Evolutionary conservation across 2,888 invertebrate species (phyloP), one percentile per base, ranked within the genome.

Genomic region (Acronicta psi): DNA sequence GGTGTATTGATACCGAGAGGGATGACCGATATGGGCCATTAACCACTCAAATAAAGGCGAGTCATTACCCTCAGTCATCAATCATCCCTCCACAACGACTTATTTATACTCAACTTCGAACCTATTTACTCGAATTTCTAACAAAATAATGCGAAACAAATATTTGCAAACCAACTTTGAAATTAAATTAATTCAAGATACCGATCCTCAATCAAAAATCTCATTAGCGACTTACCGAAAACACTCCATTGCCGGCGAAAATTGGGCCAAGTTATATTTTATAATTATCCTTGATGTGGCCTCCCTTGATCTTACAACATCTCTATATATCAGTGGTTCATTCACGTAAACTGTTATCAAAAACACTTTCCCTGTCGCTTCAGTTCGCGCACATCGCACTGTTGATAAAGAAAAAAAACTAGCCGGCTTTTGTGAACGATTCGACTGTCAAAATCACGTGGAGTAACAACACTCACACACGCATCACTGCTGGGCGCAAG

Each of bases 371-470:
- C 73, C 84, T 78, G 71, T 79, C 76, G 75, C 73, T 59, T 79
- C 73, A 82, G 72, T 69, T 59, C 75, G 59, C 75, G 67, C 78
- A 80, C 84, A 84, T 84, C 67, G 71, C 83, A 82, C 84, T 77
- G 79, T 77, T 78, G 79, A 78, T 77, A 79, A 81, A 80, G 78
- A 82, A 78, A 58, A 68, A 77, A 74, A 81, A 80, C 75, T 67
- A 79, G 74, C 89, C 88, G 89, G 89, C 85, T 85, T 85, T 83
- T 81, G 74, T 62, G 73, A 75, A 67, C 72, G 75, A 69, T 74
- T 75, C 78, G 79, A 84, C 88, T 92, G 93, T 93, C 93, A 93
- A 91, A 92, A 88, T 89, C 93, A 93, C 93, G 91, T 93, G 93
- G 89, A 74, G 72, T 64, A 66, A 51, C 64, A 77, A 73, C 80